A percentile compares a stretch with the other conserved stretches of the same genome.
Evolutionary conservation across 2,797 vertebrate genomes (phyloP).

Genomic region (Pitangus sulphuratus): DNA sequence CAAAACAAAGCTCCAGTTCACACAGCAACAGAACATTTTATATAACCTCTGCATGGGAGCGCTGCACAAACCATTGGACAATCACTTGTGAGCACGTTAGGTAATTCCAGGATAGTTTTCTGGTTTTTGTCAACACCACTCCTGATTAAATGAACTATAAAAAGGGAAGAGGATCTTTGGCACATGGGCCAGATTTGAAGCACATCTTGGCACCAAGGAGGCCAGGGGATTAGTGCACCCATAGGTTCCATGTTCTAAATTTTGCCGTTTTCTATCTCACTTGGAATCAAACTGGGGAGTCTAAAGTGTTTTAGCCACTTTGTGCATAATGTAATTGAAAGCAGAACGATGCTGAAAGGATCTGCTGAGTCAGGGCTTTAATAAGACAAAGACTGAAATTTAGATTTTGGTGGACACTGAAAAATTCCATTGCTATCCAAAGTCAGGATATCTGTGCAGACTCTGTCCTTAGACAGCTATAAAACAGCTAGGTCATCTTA

Average conservation of each 20-base stretch:
- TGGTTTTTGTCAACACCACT: constrained; percentile 54
- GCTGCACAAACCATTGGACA: background rate
- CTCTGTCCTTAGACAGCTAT: background rate
- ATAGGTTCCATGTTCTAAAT: constrained; percentile 1
- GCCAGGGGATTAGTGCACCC: constrained; percentile 15
- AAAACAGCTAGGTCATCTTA: background rate
- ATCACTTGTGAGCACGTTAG: constrained; percentile 5
- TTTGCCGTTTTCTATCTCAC: constrained; percentile 4
- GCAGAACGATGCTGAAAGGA: background rate
- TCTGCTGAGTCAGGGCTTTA: constrained; percentile 24
- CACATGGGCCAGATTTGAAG: constrained; percentile 1
- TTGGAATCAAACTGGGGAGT: constrained; percentile 17
- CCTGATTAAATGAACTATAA: constrained; percentile 24
- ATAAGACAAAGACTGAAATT: background rate
- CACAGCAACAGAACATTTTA: constrained; percentile 69
- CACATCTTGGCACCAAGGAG: constrained; percentile 35
- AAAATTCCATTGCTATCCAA: background rate
- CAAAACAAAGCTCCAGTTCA: constrained; percentile 61
- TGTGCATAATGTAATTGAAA: constrained; percentile 11
- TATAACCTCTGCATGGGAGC: constrained; percentile 38
- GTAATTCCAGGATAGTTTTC: constrained; percentile 52
- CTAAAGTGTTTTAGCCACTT: constrained; percentile 11
- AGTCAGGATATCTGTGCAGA: background rate
- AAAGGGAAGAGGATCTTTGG: constrained; percentile 39
- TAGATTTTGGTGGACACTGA: background rate